Base-by-base conservation (phyloP, 2,888 invertebrate species). In the Melieria omissa region DNA sequence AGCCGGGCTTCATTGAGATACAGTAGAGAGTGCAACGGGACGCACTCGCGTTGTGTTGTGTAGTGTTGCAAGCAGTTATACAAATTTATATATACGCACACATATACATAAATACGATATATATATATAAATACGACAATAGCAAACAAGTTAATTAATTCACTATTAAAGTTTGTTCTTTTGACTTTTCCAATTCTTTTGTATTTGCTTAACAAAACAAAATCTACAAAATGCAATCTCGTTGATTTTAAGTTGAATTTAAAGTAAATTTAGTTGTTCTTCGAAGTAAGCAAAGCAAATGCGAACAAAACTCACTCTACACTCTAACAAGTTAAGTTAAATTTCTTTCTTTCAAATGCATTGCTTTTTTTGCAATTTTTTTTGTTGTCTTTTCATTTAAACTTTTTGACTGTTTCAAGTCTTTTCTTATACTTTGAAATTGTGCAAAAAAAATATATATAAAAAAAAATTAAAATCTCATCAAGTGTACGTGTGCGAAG, bases 1-100 rank as follows among this genome's bases (percentile, higher is more conserved):
- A 86, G 80, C 84, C 86, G 82, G 85, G 84, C 79, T 85, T 84
- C 80, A 85, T 85, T 82, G 85, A 85, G 76, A 85, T 84, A 76
- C 76, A 82, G 73, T 82, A 78, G 77, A 77, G 29, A 29, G 1
- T 29, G 29, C 29, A 29, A 29, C 29, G 29, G 29, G 29, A 29
- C 29, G 29, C 29, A 29, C 29, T 29, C 29, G 29, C 29, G 29
- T 29, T 29, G 29, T 29, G 29, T 29, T 29, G 29, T 29, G 29
- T 2, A 29, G 29, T 29, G 29, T 29, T 29, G 29, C 29, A 29
- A 29, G 29, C 29, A 29, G 29, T 29, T 29, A 73, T 76, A 74
- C 64, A 54, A 64, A 65, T 52, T 72, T 67, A 49, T 60, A 62
- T 55, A 62, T 45, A 65, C 41, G 63, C 54, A 72, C 14, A 62